Base-by-base conservation (phyloP, 2,113 vertebrate species). In the Brachirus orientalis region DNA sequence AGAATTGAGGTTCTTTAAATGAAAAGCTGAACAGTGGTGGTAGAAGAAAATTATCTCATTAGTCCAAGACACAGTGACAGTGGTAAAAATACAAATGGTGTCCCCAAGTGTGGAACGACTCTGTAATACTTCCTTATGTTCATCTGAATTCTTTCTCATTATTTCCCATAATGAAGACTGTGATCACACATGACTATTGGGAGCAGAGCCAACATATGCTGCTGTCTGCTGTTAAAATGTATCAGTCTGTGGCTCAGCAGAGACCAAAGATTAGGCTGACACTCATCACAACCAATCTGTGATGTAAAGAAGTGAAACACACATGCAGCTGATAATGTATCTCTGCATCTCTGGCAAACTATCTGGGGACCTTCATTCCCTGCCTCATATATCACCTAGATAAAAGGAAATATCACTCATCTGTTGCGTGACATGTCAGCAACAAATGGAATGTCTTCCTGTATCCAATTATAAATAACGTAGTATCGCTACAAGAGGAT, bases 341-440 rank as follows among this genome's bases (percentile, higher is more conserved):
- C 72, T 68, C 69, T 65, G 37, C 50, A 77, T 80, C 73, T 60
- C 62, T 55, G 74, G 69, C 41, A 59, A 69, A 66, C 74, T 72
- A 82, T 63, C 66, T n/a, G 54, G 72, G 72, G 79, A 84, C 72
- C 57, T 72, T 72, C 67, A 59, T 56, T 36, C 38, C 1, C 40
- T 33, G 35, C 66, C 73, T 87, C 55, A 71, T 86, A 75, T 50
- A 84, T 88, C 81, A 88, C 41, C 43, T 8, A 64, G 79, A 86
- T 82, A 86, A 83, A 55, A 76, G n/a, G n/a, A 71, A 86, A 72
- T 85, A 62, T 54, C 64, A 14, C 71, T 62, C 57, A 74, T 57
- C 50, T 33, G 14, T 47, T 67, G 62, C 69, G 63, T 80, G 56
- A 80, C 72, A 83, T 61, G 56, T 85, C 64, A 82, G 44, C 78